phyloP scores from a whole-genome alignment of 2,888 invertebrate genomes.

The Empis livida region DNA sequence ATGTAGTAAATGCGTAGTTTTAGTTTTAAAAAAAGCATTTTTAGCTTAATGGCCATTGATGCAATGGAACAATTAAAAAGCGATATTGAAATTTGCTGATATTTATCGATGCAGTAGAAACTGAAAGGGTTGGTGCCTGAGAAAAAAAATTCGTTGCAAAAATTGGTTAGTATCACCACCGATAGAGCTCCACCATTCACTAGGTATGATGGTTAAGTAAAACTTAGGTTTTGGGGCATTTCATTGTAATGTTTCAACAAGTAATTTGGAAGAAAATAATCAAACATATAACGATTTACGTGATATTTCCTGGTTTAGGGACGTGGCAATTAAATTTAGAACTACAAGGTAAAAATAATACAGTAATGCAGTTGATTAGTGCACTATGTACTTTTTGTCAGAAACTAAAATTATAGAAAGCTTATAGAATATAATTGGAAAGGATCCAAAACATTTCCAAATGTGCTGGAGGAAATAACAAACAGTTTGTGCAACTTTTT shows the following conservation, averaged over 20 bases:
- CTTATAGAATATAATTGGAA: too few relatives aligned
- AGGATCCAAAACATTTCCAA: too few relatives aligned
- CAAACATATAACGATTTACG: neutral
- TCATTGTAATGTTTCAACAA: neutral
- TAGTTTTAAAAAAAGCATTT: too few relatives aligned
- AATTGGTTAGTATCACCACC: conserved; percentile 1
- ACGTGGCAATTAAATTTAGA: conserved; percentile 3
- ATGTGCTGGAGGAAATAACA: too few relatives aligned
- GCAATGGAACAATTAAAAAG: neutral
- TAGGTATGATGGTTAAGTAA: neutral
- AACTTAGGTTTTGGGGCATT: neutral
- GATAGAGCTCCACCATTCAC: neutral
- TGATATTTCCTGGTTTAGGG: neutral
- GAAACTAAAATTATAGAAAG: too few relatives aligned
- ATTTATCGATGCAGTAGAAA: conserved; percentile 12
- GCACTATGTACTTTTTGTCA: too few relatives aligned
- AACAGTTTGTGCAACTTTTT: too few relatives aligned
- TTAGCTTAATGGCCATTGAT: neutral
- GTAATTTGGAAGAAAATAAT: neutral
- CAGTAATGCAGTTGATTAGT: neutral
- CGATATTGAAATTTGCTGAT: neutral
- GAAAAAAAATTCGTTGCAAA: neutral
- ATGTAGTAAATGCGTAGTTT: too few relatives aligned
- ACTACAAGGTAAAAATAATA: conserved; percentile 1
- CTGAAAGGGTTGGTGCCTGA: conserved; percentile 12